Base-by-base conservation (phyloP, 92 coral and sea anemone genomes). In the Epizoanthus ramosus region DNA sequence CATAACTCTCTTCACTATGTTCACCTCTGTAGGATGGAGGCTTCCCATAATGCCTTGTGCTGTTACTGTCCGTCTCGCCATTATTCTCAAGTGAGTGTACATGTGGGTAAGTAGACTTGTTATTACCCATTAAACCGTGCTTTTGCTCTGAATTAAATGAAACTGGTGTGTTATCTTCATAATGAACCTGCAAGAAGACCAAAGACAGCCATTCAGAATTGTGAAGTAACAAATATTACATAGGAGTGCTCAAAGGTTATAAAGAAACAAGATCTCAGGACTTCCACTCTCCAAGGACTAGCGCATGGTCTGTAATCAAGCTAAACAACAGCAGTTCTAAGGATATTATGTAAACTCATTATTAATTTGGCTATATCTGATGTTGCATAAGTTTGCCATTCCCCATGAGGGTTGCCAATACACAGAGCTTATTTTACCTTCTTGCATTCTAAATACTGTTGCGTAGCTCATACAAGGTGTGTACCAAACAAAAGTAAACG, bases 111-210 rank as follows among this genome's bases (percentile, higher is more conserved):
- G 83, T 35, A 3, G 97, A 83, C 85, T 91, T 93, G 15, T 84
- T 85, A 74, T 91, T 93, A 12, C 97, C 94, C 97, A 91, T 91
- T 28, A 87, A 75, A 7, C 90, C 24, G 43, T 71, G 47, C 15
- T 63, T 84, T 47, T 67, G 77, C 28, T 85, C 89, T 45, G 92
- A n/a, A 1, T 74, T 73, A 63, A 69, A 84, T 56, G 90, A 84
- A 5, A 73, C 56, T 16, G 79, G 79, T 39, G 86, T 60, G 66
- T 83, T 63, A 59, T 93, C 97, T 57, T 91, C 97, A 88, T 88
- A 93, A 33, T 89, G 86, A 59, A 93, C 97, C 97, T 93, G 84
- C 21, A 39, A 54, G 28, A n/a, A 68, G 1, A 43, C 12, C 66
- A 19, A 24, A 87, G 24, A 67, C 39, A 79, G 5, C 13, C 67